Evolutionary conservation across 2,888 invertebrate genomes (phyloP).

Genomic region (Lissocephala sabroskyi): DNA sequence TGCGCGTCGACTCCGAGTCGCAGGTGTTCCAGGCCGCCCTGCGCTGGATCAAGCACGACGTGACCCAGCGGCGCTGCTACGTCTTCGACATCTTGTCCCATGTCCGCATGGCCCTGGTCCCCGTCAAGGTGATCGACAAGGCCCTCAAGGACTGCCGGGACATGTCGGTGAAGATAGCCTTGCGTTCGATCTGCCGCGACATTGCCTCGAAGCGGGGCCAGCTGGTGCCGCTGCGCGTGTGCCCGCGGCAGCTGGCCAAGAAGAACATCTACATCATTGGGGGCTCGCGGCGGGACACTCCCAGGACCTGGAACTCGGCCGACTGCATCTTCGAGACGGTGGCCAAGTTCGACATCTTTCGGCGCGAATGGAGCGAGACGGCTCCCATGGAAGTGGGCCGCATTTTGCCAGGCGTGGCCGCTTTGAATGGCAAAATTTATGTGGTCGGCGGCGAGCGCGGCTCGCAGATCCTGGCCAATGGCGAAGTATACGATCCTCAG

Average conservation of each 20-base stretch:
- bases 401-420: conserved; percentile 89
- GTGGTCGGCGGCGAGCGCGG: conserved; percentile 94
- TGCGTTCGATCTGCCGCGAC: conserved; percentile 85
- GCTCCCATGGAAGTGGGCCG: conserved; percentile 88
- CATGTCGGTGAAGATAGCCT: conserved; percentile 84
- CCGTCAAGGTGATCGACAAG: conserved; percentile 84
- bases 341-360: conserved; percentile 82
- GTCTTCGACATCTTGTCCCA: conserved; percentile 89
- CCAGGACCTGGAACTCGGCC: conserved; percentile 81
- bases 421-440: conserved; percentile 88
- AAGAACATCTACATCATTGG: conserved; percentile 92
- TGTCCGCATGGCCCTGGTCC: conserved; percentile 87
- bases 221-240: conserved; percentile 82
- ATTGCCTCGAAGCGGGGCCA: conserved; percentile 83
- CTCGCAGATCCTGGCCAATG: conserved; percentile 89
- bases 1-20: conserved; percentile 90
- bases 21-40: conserved; percentile 91
- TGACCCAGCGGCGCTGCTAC: conserved; percentile 82
- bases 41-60: conserved; percentile 89
- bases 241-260: conserved; percentile 88
- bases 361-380: conserved; percentile 84
- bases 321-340: conserved; percentile 89
- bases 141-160: conserved; percentile 85
- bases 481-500: conserved; percentile 87
- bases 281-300: conserved; percentile 86